A percentile compares a stretch with the other conserved stretches of the same genome.
Conservation (phyloP, 2,888 invertebrate species). For the Coleophora deauratella region DNA sequence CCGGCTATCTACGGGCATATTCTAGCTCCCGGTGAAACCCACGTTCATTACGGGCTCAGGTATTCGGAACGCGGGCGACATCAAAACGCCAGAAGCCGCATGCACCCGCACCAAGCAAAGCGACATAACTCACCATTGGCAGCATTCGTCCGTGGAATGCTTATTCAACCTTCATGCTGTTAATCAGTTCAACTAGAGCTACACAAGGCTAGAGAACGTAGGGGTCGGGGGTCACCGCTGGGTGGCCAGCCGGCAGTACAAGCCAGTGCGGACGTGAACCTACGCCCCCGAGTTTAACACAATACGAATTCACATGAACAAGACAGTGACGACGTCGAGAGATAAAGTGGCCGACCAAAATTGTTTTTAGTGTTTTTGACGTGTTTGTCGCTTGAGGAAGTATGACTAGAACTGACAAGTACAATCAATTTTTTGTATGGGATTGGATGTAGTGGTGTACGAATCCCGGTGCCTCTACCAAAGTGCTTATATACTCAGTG, state of each 20-base stretch:
- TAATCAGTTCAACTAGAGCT: constrained; percentile 57
- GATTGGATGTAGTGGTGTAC: too few species aligned
- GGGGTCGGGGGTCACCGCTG: constrained; percentile 51
- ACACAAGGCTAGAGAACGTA: constrained; percentile 53
- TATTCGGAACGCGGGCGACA: too few species aligned
- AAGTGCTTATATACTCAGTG: too few species aligned
- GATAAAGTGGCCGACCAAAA: constrained; percentile 67
- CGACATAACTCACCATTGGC: constrained; percentile 56
- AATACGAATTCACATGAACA: constrained; percentile 74
- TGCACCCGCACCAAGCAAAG: constrained; percentile 35
- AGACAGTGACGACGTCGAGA: constrained; percentile 49
- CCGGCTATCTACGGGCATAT: too few species aligned
- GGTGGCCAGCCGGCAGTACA: constrained; percentile 56
- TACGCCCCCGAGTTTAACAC: constrained; percentile 52
- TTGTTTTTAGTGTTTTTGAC: constrained; percentile 51
- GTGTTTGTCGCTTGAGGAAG: too few species aligned
- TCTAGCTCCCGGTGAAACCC: too few species aligned
- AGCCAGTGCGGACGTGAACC: constrained; percentile 67
- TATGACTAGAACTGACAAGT: too few species aligned
- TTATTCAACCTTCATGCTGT: constrained; percentile 64
- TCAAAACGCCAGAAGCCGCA: too few species aligned
- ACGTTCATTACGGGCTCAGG: too few species aligned
- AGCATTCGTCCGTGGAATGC: constrained; percentile 69
- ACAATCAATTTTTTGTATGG: too few species aligned
- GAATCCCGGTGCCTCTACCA: too few species aligned